Evolutionary conservation across 2,888 invertebrate species (phyloP).

Genomic region (Thysanoteuthis rhombus): DNA sequence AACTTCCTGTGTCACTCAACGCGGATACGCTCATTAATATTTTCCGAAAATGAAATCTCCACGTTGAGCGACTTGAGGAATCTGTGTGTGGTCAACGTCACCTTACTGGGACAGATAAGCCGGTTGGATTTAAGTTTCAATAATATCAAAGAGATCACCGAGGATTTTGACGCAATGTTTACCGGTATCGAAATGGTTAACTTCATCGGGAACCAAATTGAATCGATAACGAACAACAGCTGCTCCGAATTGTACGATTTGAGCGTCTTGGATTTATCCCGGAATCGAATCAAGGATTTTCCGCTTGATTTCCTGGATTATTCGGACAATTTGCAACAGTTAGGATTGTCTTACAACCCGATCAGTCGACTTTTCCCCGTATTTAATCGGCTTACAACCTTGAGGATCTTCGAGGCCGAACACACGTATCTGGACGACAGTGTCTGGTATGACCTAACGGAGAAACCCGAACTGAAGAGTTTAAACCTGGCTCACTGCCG

Average conservation of each 20-base stretch:
- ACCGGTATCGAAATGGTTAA: conserved; percentile 14
- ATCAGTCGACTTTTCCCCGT: neutral
- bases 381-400: neutral
- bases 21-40: neutral
- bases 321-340: neutral
- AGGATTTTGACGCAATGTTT: neutral
- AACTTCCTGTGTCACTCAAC: neutral
- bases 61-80: neutral
- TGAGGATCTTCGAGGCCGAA: neutral
- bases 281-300: neutral
- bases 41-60: conserved; percentile 18
- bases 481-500: conserved; percentile 16
- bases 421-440: neutral
- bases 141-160: neutral
- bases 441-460: neutral
- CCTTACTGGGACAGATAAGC: neutral
- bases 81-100: neutral
- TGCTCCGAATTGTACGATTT: conserved; percentile 1
- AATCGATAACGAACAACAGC: neutral
- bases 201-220: neutral
- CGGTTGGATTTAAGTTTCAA: conserved; percentile 18
- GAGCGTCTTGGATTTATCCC: conserved; percentile 1
- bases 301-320: neutral
- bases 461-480: neutral
- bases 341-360: conserved; percentile 19